Base-by-base conservation (phyloP, 53 echinoderm and acorn worm species). In the Holothuria leucospilota region DNA sequence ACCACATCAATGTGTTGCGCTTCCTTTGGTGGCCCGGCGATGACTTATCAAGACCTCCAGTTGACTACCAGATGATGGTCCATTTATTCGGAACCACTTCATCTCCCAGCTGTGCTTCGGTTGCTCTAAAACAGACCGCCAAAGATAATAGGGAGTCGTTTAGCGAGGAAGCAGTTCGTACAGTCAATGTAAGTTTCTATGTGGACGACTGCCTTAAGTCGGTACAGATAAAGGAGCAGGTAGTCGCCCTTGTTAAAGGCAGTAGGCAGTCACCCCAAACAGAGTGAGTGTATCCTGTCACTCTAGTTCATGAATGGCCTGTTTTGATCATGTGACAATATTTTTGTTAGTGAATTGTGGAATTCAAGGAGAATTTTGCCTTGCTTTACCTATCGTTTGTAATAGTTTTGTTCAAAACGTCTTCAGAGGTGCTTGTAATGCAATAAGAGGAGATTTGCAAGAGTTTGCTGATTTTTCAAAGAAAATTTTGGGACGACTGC, bases 121-220 rank as follows among this genome's bases (percentile, higher is more conserved):
- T 78, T 56, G 89, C 85, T 20, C 51, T 89, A 59, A 27, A 78
- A 25, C 74, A 74, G 89, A 77, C 84, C 2, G 89, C 89, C 6
- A 52, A 77, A 7, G 71, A 88, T 20, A n/a, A 82, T 20, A 29
- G 18, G 8, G 20, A 7, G n/a, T n/a, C n/a, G n/a, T n/a, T n/a
- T n/a, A n/a, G n/a, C n/a, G n/a, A n/a, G n/a, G n/a, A n/a, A n/a
- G 71, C 39, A 27, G 38, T 46, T 12, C 40, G 60, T 8, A 59
- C 63, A 6, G 88, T 88, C 7, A 27, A 25, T 3, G 34, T 85
- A 0, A 86, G 87, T 59, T 94, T 94, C 90, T 92, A 92, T 52
- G 92, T 94, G 0, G 92, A 94, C 60, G 90, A 94, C 68, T 86
- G 94, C 12, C 29, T 94, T 8, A 80, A 46, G 70, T 90, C 90